phyloP scores from a whole-genome alignment of 2,888 invertebrate species.

The Peribatodes rhomboidaria region DNA sequence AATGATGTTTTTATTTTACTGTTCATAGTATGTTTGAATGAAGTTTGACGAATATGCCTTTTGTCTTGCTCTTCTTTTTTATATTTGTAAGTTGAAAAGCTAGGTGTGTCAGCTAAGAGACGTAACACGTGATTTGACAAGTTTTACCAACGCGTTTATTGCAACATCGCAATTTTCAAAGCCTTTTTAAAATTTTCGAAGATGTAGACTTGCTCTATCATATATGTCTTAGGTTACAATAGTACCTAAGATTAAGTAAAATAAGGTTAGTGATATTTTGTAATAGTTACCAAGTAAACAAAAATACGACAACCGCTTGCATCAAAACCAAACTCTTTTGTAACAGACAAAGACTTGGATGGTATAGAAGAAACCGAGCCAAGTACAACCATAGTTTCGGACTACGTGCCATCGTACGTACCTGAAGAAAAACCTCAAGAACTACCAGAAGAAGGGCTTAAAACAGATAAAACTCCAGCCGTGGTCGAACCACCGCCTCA shows the following conservation, averaged over 20 bases:
- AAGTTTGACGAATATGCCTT: slow-evolving; percentile 24
- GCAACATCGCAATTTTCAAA: no score
- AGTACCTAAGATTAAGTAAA: background rate
- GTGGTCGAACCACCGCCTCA: slow-evolving; percentile 33
- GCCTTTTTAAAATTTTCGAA: no score
- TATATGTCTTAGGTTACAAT: no score
- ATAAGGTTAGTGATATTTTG: background rate
- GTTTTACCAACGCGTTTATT: no score
- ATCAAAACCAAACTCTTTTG: slow-evolving; percentile 62
- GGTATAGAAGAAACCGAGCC: slow-evolving; percentile 75
- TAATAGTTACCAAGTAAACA: slow-evolving; percentile 28
- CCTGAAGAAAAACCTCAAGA: slow-evolving; percentile 42
- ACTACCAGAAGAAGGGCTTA: slow-evolving; percentile 36
- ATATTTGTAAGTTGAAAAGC: background rate
- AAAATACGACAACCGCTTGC: slow-evolving; percentile 82
- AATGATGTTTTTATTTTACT: background rate
- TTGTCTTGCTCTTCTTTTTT: background rate
- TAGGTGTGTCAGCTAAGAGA: background rate
- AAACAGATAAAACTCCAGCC: slow-evolving; percentile 35
- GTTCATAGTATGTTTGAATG: background rate
- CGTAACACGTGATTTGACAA: background rate
- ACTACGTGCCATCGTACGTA: slow-evolving; percentile 48
- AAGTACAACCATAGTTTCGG: slow-evolving; percentile 50
- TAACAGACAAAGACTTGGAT: slow-evolving; percentile 78
- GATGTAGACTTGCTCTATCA: no score